A percentile compares a stretch with the other conserved stretches of the same genome.
These are phyloP conservation scores for Peromyscus californicus DNA, from an alignment of 2,113 vertebrate species.

Conservation along the genomic window DNA sequence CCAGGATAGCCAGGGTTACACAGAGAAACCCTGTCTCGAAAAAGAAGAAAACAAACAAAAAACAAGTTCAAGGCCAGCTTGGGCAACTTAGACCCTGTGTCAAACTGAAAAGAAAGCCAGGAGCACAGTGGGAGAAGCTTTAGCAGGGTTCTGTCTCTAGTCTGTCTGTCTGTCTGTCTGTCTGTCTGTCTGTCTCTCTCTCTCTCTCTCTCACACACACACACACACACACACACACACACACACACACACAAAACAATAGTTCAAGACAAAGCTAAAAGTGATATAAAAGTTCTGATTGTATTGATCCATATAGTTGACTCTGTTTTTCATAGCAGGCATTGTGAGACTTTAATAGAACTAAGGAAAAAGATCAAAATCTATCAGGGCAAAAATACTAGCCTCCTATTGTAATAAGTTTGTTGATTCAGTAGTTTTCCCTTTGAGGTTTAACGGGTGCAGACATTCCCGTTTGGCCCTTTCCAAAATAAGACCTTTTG, in stretches of 20 bases:
- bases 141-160: no score
- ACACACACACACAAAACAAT: constrained; percentile 41
- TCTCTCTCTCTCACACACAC: background rate
- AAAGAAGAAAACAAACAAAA: no score
- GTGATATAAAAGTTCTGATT: constrained; percentile 24
- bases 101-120: background rate
- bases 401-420: constrained; percentile 33
- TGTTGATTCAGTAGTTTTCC: background rate
- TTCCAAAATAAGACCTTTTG: background rate
- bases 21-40: no score
- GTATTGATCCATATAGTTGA: constrained; percentile 42
- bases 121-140: background rate
- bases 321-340: constrained; percentile 18
- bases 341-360: constrained; percentile 43
- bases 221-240: background rate
- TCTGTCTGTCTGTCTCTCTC: background rate
- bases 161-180: background rate
- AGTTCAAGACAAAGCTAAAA: background rate
- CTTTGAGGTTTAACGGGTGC: background rate
- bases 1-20: no score
- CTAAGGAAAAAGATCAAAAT: background rate
- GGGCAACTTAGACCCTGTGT: background rate
- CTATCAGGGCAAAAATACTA: constrained; percentile 28
- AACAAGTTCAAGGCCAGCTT: background rate
- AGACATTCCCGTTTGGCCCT: constrained; percentile 1